Evolutionary conservation across 2,888 invertebrate genomes (phyloP).

Genomic region (Colostygia pectinataria): DNA sequence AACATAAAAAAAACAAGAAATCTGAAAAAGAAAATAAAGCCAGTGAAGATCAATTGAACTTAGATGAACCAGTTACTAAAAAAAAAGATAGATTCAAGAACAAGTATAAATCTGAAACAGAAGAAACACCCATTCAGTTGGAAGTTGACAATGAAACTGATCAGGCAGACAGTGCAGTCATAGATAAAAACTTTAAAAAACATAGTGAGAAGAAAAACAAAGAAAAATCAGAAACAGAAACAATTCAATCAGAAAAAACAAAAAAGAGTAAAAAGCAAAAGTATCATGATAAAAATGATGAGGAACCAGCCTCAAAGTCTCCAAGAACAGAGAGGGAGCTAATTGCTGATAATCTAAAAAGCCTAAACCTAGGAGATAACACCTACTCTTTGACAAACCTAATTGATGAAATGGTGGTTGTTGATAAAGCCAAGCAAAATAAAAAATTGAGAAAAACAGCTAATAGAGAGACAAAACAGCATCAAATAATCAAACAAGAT

Average conservation of each 20-base stretch:
- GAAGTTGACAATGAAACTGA: neutral
- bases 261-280: constrained; percentile 59
- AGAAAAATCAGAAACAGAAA: constrained; percentile 40
- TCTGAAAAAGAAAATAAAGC: constrained; percentile 47
- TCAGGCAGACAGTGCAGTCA: neutral
- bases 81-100: constrained; percentile 22
- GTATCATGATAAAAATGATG: constrained; percentile 38
- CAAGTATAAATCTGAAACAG: constrained; percentile 27
- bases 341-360: constrained; percentile 61
- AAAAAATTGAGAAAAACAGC: constrained; percentile 48
- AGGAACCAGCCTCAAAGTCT: constrained; percentile 51
- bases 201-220: constrained; percentile 45
- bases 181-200: constrained; percentile 20
- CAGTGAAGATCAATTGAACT: constrained; percentile 29
- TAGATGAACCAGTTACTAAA: constrained; percentile 25
- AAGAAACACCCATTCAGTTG: constrained; percentile 16
- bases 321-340: constrained; percentile 58
- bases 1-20: constrained; percentile 29
- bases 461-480: constrained; percentile 46
- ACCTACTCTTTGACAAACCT: constrained; percentile 62
- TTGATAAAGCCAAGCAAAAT: constrained; percentile 61
- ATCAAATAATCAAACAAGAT: neutral
- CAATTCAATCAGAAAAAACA: constrained; percentile 33
- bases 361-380: constrained; percentile 68
- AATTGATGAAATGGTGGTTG: constrained; percentile 70